Conservation (phyloP, 1,140 invertebrate species). For the Danaus plexippus region DNA sequence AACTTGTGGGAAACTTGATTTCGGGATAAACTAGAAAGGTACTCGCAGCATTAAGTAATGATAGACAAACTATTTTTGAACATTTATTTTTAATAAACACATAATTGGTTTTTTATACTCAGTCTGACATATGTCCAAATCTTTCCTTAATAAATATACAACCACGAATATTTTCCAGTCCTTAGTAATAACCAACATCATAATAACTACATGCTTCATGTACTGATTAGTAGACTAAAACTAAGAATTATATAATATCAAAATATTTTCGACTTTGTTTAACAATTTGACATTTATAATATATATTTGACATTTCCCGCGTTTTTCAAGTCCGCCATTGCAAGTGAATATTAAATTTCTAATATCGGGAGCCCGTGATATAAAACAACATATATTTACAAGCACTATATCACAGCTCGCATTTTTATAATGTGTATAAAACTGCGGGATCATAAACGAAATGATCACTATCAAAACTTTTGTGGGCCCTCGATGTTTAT, state of each 20-base stretch:
- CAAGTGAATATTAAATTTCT: too few species aligned
- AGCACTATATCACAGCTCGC: constrained; percentile 64
- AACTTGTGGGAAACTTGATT: too few species aligned
- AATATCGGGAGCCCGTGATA: constrained; percentile 1
- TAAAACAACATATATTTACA: constrained; percentile 56
- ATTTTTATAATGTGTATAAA: constrained; percentile 49
- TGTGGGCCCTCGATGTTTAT: too few species aligned
- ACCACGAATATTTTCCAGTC: constrained; percentile 27
- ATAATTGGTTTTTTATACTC: constrained; percentile 59
- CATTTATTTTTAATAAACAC: constrained; percentile 56
- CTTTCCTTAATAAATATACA: constrained; percentile 51
- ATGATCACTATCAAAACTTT: too few species aligned
- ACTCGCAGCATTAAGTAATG: too few species aligned
- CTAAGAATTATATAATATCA: too few species aligned
- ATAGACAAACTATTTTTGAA: constrained; percentile 18
- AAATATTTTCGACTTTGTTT: too few species aligned
- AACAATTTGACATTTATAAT: too few species aligned
- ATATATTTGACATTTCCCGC: too few species aligned
- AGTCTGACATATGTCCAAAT: constrained; percentile 59
- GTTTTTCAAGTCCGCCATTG: too few species aligned
- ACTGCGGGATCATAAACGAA: constrained; percentile 13
- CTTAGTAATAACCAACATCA: constrained; percentile 23
- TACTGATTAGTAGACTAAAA: constrained; percentile 13
- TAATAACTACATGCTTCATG: constrained; percentile 20
- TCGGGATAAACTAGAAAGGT: too few species aligned